phyloP scores from a whole-genome alignment of 2,113 vertebrate species.

The Leuciscus idus region DNA sequence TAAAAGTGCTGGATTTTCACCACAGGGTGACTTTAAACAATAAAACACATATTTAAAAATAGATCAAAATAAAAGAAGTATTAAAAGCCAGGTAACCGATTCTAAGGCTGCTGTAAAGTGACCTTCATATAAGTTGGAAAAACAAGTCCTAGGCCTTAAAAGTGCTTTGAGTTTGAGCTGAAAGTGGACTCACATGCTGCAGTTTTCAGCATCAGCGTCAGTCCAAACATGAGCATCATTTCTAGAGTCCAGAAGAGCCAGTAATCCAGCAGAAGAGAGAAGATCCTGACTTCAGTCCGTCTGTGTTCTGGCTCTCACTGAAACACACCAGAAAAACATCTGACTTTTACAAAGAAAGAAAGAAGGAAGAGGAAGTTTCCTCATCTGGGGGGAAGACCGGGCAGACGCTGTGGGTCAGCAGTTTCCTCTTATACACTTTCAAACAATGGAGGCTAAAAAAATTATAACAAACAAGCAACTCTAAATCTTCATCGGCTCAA shows the following conservation, averaged over 20 bases:
- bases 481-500: not conserved
- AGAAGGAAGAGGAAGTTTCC: slow-evolving; percentile 2
- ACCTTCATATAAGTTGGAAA: not conserved
- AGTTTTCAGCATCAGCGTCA: not conserved
- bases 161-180: not conserved
- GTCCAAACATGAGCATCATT: not conserved
- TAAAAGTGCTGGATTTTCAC: too few relatives aligned
- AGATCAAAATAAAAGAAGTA: too few relatives aligned
- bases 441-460: not conserved
- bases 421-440: not conserved
- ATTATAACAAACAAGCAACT: not conserved
- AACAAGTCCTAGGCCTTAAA: not conserved
- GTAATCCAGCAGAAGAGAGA: not conserved
- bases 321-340: not conserved
- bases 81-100: not conserved
- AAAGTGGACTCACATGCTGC: not conserved
- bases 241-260: not conserved
- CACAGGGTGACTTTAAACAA: not conserved
- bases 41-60: not conserved
- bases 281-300: not conserved
- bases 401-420: not conserved
- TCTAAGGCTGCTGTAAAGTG: not conserved
- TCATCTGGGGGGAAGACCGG: not conserved
- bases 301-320: not conserved
- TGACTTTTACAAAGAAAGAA: not conserved